Conservation (phyloP, 2,888 invertebrate genomes). For the Villa cingulata region DNA sequence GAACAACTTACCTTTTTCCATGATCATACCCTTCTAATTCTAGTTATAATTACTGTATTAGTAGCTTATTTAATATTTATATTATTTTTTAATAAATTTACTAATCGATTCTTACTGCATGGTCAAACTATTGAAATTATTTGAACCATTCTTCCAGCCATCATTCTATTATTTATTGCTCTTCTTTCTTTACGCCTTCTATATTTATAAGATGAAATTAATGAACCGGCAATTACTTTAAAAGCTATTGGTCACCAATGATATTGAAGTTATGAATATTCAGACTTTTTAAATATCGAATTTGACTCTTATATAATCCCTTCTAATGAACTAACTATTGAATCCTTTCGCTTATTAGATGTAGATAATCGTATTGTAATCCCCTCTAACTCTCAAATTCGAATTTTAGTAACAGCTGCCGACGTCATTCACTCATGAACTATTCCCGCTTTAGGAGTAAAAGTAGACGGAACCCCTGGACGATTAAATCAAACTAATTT, state of each 20-base stretch:
- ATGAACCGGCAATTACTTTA: slow-evolving; percentile 43
- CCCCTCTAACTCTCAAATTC: slow-evolving; percentile 48
- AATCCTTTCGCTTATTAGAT: slow-evolving; percentile 46
- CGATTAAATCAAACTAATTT: slow-evolving; percentile 51
- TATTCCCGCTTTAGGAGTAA: slow-evolving; percentile 46
- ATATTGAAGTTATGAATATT: slow-evolving; percentile 54
- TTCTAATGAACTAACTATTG: slow-evolving; percentile 29
- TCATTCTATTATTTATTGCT: slow-evolving; percentile 49
- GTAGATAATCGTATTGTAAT: slow-evolving; percentile 48
- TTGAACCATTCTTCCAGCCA: slow-evolving; percentile 48
- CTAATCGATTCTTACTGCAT: slow-evolving; percentile 44
- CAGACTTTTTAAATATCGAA: slow-evolving; percentile 44
- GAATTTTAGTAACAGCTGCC: slow-evolving; percentile 45
- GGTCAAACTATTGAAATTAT: slow-evolving; percentile 49
- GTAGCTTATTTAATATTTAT: slow-evolving; percentile 43
- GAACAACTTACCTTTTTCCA: slow-evolving; percentile 53
- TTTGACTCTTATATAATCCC: slow-evolving; percentile 51
- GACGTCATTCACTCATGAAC: slow-evolving; percentile 58
- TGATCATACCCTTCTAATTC: slow-evolving; percentile 46
- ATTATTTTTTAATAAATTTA: slow-evolving; percentile 43
- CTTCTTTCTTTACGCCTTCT: slow-evolving; percentile 46
- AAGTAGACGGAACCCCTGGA: slow-evolving; percentile 51
- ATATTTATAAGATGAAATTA: slow-evolving; percentile 48
- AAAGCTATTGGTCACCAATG: slow-evolving; percentile 53
- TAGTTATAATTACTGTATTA: slow-evolving; percentile 47